Conservation (phyloP, 1,140 invertebrate species). For the Caenorhabditis tropicalis region DNA sequence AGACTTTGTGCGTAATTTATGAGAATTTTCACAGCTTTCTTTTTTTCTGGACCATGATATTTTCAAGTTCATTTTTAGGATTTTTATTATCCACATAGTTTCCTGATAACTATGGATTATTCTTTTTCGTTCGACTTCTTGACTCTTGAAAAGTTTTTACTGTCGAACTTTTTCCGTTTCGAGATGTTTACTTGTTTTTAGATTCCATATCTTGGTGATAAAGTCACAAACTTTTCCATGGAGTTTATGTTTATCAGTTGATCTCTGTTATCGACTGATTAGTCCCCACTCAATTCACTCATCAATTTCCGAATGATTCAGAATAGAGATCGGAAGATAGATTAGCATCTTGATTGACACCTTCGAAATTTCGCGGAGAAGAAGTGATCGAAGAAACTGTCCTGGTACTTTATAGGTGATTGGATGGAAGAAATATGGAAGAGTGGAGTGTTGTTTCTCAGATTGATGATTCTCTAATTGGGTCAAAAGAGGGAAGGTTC, state of each 20-base stretch:
- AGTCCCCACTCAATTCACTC: background rate
- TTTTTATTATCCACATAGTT: too few relatives aligned
- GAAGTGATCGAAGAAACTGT: background rate
- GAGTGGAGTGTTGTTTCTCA: background rate
- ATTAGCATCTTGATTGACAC: constrained; percentile 41
- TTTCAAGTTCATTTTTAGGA: too few relatives aligned
- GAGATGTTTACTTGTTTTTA: too few relatives aligned
- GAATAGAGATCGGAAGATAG: background rate
- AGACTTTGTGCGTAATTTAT: background rate
- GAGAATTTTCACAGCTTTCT: background rate
- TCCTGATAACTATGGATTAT: too few relatives aligned
- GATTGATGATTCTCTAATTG: constrained; percentile 9
- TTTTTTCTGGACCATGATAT: too few relatives aligned
- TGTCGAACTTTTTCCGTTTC: too few relatives aligned
- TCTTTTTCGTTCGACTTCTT: too few relatives aligned
- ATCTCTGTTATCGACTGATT: too few relatives aligned
- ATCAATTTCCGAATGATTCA: background rate
- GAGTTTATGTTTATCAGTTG: background rate
- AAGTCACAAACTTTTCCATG: too few relatives aligned
- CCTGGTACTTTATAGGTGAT: background rate
- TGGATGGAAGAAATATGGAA: constrained; percentile 14
- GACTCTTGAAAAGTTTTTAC: too few relatives aligned
- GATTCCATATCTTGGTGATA: too few relatives aligned
- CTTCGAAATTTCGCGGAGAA: background rate
- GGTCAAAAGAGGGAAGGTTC: background rate